phyloP scores from a whole-genome alignment of 1,140 invertebrate species.

The Tetragnatha versicolor region DNA sequence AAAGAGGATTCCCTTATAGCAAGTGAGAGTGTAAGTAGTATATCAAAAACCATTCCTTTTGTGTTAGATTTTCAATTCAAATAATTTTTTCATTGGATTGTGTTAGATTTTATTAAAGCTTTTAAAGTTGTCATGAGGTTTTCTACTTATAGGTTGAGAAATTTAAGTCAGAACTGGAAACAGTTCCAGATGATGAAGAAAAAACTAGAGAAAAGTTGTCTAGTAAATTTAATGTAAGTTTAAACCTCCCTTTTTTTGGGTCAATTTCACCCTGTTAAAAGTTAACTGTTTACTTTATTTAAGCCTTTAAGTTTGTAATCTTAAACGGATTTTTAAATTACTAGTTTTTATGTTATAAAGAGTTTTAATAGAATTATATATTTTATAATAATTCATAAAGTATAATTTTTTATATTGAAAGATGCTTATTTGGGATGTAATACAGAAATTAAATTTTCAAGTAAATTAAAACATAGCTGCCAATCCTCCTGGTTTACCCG shows the following conservation, averaged over 20 bases:
- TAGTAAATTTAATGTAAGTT: constrained; percentile 23
- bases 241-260: neutral
- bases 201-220: constrained; percentile 1
- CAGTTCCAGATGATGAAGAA: constrained; percentile 15
- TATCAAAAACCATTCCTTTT: neutral
- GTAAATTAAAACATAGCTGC: no score
- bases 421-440: neutral
- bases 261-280: no score
- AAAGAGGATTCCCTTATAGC: neutral
- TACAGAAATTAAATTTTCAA: no score
- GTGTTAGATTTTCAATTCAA: neutral
- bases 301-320: neutral
- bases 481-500: no score
- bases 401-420: neutral
- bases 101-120: neutral
- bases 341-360: neutral
- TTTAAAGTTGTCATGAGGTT: neutral
- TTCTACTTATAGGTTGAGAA: neutral
- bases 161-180: neutral
- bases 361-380: neutral
- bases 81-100: neutral
- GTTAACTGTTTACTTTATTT: neutral
- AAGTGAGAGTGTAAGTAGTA: constrained; percentile 38
- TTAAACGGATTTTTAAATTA: neutral
- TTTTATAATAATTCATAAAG: neutral